These are phyloP conservation scores for Coleophora flavipennella DNA, from an alignment of 2,888 invertebrate species.

Conservation along the genomic window DNA sequence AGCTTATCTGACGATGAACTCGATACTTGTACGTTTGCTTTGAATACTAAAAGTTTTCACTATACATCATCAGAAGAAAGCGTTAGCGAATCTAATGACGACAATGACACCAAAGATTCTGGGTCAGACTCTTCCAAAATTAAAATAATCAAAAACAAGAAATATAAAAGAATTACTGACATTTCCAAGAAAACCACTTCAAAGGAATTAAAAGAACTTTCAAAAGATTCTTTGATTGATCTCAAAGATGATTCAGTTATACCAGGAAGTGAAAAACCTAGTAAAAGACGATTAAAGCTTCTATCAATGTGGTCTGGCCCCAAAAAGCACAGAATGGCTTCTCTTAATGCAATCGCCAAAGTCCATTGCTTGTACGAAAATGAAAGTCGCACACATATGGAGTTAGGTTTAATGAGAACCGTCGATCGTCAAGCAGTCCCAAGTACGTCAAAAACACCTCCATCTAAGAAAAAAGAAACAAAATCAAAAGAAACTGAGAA, in stretches of 20 bases:
- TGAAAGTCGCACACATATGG: constrained; percentile 82
- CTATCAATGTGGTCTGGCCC: constrained; percentile 83
- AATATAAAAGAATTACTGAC: constrained; percentile 56
- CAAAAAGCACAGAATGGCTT: constrained; percentile 89
- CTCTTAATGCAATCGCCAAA: constrained; percentile 90
- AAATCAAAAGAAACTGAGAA: constrained; percentile 55
- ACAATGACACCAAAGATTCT: constrained; percentile 56
- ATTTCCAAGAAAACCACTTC: constrained; percentile 46
- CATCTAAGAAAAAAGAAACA: constrained; percentile 55
- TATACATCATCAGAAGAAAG: constrained; percentile 62
- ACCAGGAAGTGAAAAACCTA: constrained; percentile 53
- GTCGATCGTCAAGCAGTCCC: constrained; percentile 58
- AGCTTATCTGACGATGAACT: constrained; percentile 55
- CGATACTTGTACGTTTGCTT: constrained; percentile 54
- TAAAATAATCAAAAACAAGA: constrained; percentile 54
- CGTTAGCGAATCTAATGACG: constrained; percentile 59
- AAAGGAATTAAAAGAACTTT: constrained; percentile 60
- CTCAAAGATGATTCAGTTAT: constrained; percentile 50
- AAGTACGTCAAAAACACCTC: constrained; percentile 63
- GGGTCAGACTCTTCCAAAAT: constrained; percentile 46
- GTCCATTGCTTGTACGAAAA: constrained; percentile 94
- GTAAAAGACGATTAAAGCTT: constrained; percentile 70
- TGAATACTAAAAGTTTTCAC: constrained; percentile 44
- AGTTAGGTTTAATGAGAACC: constrained; percentile 69
- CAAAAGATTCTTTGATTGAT: constrained; percentile 58